phyloP scores from a whole-genome alignment of 2,888 invertebrate species.

The Plagodis dolabraria region DNA sequence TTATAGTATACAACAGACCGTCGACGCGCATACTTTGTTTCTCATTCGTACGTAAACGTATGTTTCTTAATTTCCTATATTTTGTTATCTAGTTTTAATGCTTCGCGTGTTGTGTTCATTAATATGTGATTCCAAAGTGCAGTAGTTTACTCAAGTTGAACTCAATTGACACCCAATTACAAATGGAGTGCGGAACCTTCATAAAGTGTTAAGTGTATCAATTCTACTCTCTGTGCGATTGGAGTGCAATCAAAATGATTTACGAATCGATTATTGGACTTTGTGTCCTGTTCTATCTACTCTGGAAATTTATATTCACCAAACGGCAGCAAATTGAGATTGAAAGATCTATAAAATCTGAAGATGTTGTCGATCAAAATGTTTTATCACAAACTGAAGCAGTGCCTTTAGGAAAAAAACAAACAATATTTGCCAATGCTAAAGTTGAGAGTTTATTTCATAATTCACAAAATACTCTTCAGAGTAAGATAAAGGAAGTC shows the following conservation, averaged over 20 bases:
- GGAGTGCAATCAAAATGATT: conserved; percentile 65
- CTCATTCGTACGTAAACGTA: conserved; percentile 21
- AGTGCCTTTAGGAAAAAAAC: neutral
- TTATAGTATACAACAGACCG: conserved; percentile 61
- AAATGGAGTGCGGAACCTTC: conserved; percentile 62
- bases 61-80: conserved; percentile 31
- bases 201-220: conserved; percentile 54
- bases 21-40: conserved; percentile 50
- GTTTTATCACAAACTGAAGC: neutral
- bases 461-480: neutral
- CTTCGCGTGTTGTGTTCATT: conserved; percentile 30
- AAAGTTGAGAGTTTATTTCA: neutral
- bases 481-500: neutral
- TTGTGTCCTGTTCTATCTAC: conserved; percentile 61
- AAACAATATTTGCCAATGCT: conserved; percentile 1
- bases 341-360: conserved; percentile 27
- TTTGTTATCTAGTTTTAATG: conserved; percentile 32
- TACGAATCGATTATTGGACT: conserved; percentile 71
- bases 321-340: conserved; percentile 38
- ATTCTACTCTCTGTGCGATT: conserved; percentile 70
- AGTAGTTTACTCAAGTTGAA: conserved; percentile 35
- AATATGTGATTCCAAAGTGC: conserved; percentile 6
- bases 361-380: conserved; percentile 18
- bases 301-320: conserved; percentile 67
- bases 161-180: conserved; percentile 52